Percentiles rank a stretch among this genome's conserved stretches.
Conservation (phyloP, 2,888 invertebrate genomes). For the Orthosia incerta region DNA sequence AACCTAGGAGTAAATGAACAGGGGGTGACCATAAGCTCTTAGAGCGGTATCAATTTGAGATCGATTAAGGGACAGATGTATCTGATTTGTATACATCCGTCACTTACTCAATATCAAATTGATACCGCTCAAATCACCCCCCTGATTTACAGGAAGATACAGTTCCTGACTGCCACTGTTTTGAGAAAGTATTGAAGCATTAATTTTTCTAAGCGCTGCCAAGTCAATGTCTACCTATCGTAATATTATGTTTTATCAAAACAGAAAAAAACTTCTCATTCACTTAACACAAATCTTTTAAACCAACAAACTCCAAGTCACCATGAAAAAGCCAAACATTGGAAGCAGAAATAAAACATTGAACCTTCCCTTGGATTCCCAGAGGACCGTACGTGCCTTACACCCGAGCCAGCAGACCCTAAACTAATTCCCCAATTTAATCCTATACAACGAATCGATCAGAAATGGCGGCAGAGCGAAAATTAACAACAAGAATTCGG, state of each 20-base stretch:
- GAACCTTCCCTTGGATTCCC: constrained; percentile 56
- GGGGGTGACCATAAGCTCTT: too few relatives aligned
- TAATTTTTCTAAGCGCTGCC: too few relatives aligned
- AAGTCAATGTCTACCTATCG: background rate
- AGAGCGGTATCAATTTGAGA: too few relatives aligned
- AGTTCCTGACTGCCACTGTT: too few relatives aligned
- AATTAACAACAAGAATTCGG: constrained; percentile 49
- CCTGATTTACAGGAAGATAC: too few relatives aligned
- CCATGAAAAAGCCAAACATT: constrained; percentile 20
- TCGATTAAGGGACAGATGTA: too few relatives aligned
- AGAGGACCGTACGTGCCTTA: constrained; percentile 67
- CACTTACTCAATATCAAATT: too few relatives aligned
- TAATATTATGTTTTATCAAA: background rate
- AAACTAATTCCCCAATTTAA: constrained; percentile 74
- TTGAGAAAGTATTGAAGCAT: too few relatives aligned
- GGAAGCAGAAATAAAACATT: constrained; percentile 37
- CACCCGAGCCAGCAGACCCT: constrained; percentile 61
- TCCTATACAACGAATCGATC: constrained; percentile 67
- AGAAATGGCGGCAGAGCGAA: constrained; percentile 56
- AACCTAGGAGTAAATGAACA: constrained; percentile 12
- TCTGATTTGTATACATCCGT: too few relatives aligned
- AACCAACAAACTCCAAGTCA: constrained; percentile 18
- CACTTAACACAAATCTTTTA: background rate
- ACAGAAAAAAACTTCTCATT: background rate
- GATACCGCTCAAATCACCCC: too few relatives aligned